A percentile compares a stretch with the other conserved stretches of the same genome.
phyloP scores from a whole-genome alignment of 2,113 vertebrate genomes.

The Rhynchopsitta pachyrhyncha region DNA sequence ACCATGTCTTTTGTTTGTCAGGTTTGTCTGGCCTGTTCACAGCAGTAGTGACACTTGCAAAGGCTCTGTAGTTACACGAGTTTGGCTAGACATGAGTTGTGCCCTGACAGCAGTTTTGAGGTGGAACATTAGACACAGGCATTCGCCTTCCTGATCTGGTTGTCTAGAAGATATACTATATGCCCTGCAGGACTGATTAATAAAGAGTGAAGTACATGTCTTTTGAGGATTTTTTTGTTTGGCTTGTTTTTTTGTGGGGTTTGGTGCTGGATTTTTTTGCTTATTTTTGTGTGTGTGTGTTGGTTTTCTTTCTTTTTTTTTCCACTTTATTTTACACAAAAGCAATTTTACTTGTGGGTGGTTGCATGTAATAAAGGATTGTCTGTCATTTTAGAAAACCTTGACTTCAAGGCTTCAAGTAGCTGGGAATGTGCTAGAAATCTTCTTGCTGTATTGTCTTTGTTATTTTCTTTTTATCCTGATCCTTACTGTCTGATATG shows the following conservation, averaged over 20 bases:
- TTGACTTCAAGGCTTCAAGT: neutral
- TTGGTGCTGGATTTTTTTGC: neutral
- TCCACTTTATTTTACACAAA: neutral
- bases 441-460: neutral
- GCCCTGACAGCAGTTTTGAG: neutral
- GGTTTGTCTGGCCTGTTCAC: neutral
- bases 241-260: neutral
- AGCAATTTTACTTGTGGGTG: neutral
- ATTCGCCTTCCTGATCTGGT: neutral
- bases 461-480: neutral
- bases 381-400: neutral
- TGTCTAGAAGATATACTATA: neutral
- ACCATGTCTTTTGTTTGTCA: neutral
- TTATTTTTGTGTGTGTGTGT: rapidly evolving
- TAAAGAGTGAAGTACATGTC: neutral
- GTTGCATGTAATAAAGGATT: neutral
- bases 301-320: neutral
- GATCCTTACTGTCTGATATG: neutral
- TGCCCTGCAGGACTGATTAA: neutral
- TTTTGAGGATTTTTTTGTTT: neutral
- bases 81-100: neutral
- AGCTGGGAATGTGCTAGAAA: neutral
- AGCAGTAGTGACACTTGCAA: neutral
- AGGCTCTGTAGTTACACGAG: neutral
- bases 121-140: neutral